Percentiles rank a stretch among this genome's conserved stretches.
phyloP scores from a whole-genome alignment of 1,140 invertebrate species.

The Drosophila lacteicornis region DNA sequence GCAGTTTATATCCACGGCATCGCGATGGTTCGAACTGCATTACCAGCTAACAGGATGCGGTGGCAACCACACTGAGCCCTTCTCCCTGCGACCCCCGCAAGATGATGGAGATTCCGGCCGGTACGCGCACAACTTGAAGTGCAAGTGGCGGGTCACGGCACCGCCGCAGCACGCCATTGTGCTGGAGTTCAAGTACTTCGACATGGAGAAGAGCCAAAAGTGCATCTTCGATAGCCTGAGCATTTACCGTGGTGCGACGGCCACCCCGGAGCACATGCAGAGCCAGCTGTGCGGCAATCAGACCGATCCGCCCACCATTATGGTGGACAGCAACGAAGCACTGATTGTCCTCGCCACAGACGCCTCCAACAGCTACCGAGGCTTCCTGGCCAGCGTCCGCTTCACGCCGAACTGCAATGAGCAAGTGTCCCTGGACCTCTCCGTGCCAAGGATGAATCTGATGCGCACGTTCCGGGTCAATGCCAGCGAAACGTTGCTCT shows the following conservation, averaged over 20 bases:
- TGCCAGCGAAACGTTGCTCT: conserved; percentile 84
- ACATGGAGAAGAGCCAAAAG: conserved; percentile 84
- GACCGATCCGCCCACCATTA: conserved; percentile 86
- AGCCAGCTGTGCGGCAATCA: conserved; percentile 88
- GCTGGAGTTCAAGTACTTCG: conserved; percentile 87
- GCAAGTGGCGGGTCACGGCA: conserved; percentile 92
- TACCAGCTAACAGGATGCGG: conserved; percentile 86
- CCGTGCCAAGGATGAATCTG: conserved; percentile 49
- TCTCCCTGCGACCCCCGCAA: conserved; percentile 74
- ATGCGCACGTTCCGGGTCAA: conserved; percentile 53
- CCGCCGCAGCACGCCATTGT: conserved; percentile 88
- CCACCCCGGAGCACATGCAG: conserved; percentile 84
- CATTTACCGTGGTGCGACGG: conserved; percentile 87
- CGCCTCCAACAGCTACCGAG: conserved; percentile 72
- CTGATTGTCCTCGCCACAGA: conserved; percentile 87
- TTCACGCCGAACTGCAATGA: conserved; percentile 88
- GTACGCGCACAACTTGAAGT: conserved; percentile 86
- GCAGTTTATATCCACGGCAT: conserved; percentile 43
- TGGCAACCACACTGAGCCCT: conserved; percentile 85
- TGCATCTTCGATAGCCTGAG: conserved; percentile 86
- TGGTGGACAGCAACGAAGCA: conserved; percentile 87
- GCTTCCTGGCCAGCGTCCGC: conserved; percentile 87
- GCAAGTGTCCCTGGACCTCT: conserved; percentile 52
- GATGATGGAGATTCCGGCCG: conserved; percentile 3
- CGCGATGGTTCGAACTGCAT: conserved; percentile 85